Evolutionary conservation across 2,113 vertebrate genomes (phyloP), one percentile per base, ranked within the genome.

Genomic region (Bos javanicus): DNA sequence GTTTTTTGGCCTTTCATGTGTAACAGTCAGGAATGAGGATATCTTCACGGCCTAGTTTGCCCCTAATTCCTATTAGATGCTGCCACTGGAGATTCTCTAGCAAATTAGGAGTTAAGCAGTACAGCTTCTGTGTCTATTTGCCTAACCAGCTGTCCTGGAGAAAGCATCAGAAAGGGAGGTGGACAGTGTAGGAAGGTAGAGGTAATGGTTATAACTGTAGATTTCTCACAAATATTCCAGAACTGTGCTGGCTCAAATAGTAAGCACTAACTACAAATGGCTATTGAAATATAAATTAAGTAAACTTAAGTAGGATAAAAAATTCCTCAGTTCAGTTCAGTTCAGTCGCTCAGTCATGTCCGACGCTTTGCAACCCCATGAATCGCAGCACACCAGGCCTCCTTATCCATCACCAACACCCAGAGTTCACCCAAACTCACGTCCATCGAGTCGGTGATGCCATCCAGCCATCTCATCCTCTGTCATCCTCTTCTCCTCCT

Each of bases 1-100:
- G 98, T 97, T 76, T 95, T 17, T 95, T 97, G 97, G 64, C 94
- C 85, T 62, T 95, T 98, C 94, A 98, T 96, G 96, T 96, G 96
- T 95, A 98, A 97, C 33, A 1, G 92, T 89, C 25, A 76, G 95
- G 80, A 98, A 90, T 90, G 80, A 96, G 50, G 76, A 23, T 67
- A 57, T 87, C 97, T 85, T 98, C 91, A 97, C 19, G 26, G 81
- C n/a, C 91, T 43, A 82, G 87, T 39, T 95, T 74, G 1, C 62
- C 87, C 96, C 83, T 97, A 94, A 90, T 88, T 74, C 0, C 78
- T 28, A 92, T 96, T 94, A 96, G 97, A 83, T 23, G 12, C 14
- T 59, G 62, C 39, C 57, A n/a, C 11, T 96, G 80, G 57, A 95
- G 87, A 57, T 46, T 86, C 19, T 39, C 60, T 80, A 60, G 56